phyloP scores from a whole-genome alignment of 2,888 invertebrate genomes.

The Cosmia trapezina region DNA sequence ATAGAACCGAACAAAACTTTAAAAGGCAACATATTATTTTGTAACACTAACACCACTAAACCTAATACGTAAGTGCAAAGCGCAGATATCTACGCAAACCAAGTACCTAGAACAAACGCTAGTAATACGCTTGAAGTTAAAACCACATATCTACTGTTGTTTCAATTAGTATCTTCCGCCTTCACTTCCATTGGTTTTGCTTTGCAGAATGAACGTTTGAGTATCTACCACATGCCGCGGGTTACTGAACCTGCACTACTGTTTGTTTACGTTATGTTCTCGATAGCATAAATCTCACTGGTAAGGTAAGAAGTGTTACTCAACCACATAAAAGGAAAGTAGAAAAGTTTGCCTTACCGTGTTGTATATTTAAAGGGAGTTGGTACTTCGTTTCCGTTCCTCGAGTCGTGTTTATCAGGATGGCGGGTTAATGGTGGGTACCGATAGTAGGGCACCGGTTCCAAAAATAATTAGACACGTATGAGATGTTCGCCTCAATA shows the following conservation, averaged over 20 bases:
- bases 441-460: conserved; percentile 64
- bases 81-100: conserved; percentile 15
- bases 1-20: neutral
- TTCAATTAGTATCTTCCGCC: conserved; percentile 68
- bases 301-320: conserved; percentile 38
- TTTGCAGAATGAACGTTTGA: conserved; percentile 66
- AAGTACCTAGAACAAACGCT: conserved; percentile 27
- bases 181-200: conserved; percentile 64
- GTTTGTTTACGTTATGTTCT: conserved; percentile 56
- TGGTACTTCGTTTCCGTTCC: conserved; percentile 37
- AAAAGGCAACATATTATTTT: neutral
- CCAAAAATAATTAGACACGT: conserved; percentile 72
- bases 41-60: neutral
- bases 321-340: conserved; percentile 54
- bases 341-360: conserved; percentile 51
- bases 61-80: conserved; percentile 5
- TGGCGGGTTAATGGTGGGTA: conserved; percentile 23
- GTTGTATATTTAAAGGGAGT: conserved; percentile 50
- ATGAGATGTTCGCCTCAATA: conserved; percentile 69
- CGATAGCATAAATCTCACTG: conserved; percentile 43
- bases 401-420: conserved; percentile 37
- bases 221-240: conserved; percentile 60
- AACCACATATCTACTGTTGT: conserved; percentile 57
- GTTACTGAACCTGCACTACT: conserved; percentile 62
- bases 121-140: conserved; percentile 54